Evolutionary conservation across 2,797 vertebrate genomes (phyloP).

Genomic region (Chlorospingus semifuscus): DNA sequence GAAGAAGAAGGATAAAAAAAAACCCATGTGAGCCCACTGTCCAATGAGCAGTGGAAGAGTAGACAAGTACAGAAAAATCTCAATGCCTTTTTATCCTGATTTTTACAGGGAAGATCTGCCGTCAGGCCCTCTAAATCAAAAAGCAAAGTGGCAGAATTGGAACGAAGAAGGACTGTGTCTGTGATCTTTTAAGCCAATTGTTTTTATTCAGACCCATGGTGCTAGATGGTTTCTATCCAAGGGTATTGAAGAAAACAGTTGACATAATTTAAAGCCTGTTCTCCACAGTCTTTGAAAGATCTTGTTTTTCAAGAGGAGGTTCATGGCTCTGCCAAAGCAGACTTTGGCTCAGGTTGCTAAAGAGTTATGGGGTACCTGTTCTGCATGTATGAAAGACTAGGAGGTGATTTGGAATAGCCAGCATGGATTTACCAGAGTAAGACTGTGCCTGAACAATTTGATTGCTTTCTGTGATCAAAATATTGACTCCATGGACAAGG

Average conservation of each 20-base stretch:
- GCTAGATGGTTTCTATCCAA: background rate
- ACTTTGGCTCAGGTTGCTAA: background rate
- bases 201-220: background rate
- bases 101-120: background rate
- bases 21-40: rapidly evolving
- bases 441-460: background rate
- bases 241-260: background rate
- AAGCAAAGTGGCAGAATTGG: background rate
- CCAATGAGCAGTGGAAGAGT: background rate
- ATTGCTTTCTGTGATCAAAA: background rate
- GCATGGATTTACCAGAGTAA: background rate
- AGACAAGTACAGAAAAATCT: background rate
- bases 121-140: background rate
- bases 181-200: background rate
- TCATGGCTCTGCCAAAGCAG: background rate
- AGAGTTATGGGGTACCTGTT: background rate
- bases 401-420: background rate
- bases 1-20: background rate
- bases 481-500: background rate
- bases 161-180: background rate
- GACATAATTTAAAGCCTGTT: background rate
- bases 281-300: background rate
- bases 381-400: background rate
- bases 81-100: background rate
- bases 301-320: background rate